Percentiles rank a stretch among this genome's conserved stretches.
phyloP scores from a whole-genome alignment of 1,140 invertebrate species.

The Pemphigus obesinymphae region DNA sequence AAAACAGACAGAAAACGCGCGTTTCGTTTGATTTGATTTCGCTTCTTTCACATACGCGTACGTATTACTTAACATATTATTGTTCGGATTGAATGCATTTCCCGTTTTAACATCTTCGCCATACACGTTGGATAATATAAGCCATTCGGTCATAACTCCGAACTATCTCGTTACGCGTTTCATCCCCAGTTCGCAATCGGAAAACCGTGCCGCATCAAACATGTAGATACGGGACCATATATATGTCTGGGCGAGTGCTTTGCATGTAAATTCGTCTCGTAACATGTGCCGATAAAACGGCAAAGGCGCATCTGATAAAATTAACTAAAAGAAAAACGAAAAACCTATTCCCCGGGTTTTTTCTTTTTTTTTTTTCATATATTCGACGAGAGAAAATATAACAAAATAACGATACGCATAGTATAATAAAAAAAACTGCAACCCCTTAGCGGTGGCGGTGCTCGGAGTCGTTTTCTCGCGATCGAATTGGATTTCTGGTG shows the following conservation, averaged over 20 bases:
- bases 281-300: constrained; percentile 25
- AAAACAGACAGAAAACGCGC: background rate
- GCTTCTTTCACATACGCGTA: too few relatives aligned
- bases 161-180: background rate
- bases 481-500: constrained; percentile 23
- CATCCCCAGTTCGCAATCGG: background rate
- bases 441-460: background rate
- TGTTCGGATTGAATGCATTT: background rate
- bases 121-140: background rate
- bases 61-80: background rate
- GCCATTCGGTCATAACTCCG: background rate
- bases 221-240: background rate
- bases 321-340: constrained; percentile 37
- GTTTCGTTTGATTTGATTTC: background rate
- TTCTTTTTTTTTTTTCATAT: too few relatives aligned
- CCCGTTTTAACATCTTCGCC: background rate
- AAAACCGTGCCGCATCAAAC: background rate
- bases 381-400: too few relatives aligned
- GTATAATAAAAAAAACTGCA: too few relatives aligned
- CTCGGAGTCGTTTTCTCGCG: background rate
- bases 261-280: constrained; percentile 36
- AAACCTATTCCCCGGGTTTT: constrained; percentile 13
- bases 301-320: constrained; percentile 22
- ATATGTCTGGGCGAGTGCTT: background rate
- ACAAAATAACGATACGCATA: too few relatives aligned